These are phyloP conservation scores for Delichon dasypus DNA, from an alignment of 2,797 vertebrate genomes.

Conservation along the genomic window DNA sequence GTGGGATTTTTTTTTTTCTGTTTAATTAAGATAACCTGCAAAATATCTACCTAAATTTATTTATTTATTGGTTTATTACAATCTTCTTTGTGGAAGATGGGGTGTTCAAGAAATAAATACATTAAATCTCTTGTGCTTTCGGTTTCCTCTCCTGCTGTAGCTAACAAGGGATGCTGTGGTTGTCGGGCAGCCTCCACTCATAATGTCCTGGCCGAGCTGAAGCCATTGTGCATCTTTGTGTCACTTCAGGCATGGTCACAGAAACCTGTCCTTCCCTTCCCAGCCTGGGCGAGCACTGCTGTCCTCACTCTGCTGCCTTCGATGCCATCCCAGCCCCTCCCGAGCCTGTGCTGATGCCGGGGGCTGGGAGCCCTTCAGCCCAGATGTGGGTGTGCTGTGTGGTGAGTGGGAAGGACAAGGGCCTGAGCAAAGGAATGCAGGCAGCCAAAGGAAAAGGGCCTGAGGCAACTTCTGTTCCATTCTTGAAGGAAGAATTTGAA, in stretches of 20 bases:
- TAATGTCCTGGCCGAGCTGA: background rate
- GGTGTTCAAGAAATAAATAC: background rate
- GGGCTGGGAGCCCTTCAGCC: background rate
- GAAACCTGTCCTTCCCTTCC: background rate
- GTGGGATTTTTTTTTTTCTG: rapidly evolving
- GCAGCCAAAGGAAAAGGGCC: background rate
- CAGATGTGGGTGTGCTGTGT: background rate
- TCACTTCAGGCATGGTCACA: background rate
- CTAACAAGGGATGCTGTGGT: rapidly evolving
- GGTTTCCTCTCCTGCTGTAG: background rate
- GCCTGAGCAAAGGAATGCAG: background rate
- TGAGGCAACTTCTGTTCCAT: background rate
- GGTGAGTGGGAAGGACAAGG: background rate
- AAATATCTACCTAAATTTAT: background rate
- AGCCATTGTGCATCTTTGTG: background rate
- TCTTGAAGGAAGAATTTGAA: background rate
- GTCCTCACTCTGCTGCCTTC: background rate
- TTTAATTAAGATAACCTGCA: background rate
- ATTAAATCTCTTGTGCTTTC: background rate
- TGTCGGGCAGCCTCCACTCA: background rate
- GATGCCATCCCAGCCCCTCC: background rate
- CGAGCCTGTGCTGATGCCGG: background rate
- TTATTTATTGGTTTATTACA: background rate
- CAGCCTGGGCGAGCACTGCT: background rate
- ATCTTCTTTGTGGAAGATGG: background rate